These are phyloP conservation scores for Magallana angulata DNA, from an alignment of 1,140 invertebrate genomes.

Conservation along the genomic window DNA sequence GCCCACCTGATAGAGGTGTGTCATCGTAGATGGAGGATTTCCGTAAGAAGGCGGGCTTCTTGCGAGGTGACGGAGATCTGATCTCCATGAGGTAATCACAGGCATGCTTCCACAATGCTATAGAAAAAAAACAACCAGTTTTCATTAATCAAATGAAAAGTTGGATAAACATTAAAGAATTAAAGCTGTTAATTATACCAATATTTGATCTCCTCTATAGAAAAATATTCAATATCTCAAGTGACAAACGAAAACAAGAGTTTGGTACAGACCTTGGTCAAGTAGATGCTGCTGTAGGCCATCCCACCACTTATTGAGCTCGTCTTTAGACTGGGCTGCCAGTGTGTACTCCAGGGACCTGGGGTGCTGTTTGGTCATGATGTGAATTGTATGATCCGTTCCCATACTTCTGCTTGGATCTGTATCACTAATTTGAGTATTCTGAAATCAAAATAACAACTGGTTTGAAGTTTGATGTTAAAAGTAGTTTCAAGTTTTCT, in stretches of 20 bases:
- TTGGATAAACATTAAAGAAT: neutral
- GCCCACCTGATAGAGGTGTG: conserved; percentile 72
- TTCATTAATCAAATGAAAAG: neutral
- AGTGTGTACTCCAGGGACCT: conserved; percentile 68
- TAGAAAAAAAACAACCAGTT: conserved; percentile 53
- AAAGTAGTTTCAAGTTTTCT: too few relatives aligned
- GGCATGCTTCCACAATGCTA: conserved; percentile 84
- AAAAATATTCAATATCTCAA: conserved; percentile 51
- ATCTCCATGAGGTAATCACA: conserved; percentile 84
- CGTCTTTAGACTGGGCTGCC: conserved; percentile 72
- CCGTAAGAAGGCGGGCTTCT: conserved; percentile 65
- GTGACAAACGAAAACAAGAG: neutral
- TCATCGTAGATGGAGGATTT: conserved; percentile 77
- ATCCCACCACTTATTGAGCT: conserved; percentile 75
- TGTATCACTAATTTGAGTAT: conserved; percentile 76
- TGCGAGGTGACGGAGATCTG: conserved; percentile 60
- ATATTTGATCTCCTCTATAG: conserved; percentile 47
- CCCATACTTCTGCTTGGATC: conserved; percentile 67
- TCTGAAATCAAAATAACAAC: conserved; percentile 56
- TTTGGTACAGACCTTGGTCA: conserved; percentile 70
- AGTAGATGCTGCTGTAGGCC: conserved; percentile 76
- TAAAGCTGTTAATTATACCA: conserved; percentile 73
- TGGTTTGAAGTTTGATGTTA: too few relatives aligned
- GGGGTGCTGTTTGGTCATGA: conserved; percentile 68
- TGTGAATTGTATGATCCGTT: conserved; percentile 73